These are phyloP conservation scores for Lepus townsendii DNA, from an alignment of 2,797 vertebrate genomes.

Conservation along the genomic window DNA sequence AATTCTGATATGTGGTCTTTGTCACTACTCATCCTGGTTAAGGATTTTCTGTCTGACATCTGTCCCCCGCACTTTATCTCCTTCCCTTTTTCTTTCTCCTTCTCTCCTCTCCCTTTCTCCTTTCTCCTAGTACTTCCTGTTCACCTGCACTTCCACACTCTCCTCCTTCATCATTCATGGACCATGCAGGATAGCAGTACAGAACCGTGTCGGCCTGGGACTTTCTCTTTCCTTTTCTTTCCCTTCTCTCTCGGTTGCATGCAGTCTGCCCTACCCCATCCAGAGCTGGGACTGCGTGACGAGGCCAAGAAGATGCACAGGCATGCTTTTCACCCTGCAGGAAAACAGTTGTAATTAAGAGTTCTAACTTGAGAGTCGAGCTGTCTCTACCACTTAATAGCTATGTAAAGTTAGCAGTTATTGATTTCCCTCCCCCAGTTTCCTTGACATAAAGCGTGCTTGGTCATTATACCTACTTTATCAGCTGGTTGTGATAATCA, in stretches of 20 bases:
- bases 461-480: neutral
- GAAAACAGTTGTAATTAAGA: conserved; percentile 12
- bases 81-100: neutral
- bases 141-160: neutral
- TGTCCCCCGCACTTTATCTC: no score
- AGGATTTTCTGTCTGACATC: neutral
- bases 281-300: neutral
- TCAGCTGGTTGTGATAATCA: neutral
- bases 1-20: neutral
- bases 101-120: neutral
- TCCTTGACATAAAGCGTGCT: neutral
- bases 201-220: neutral
- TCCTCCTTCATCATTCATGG: neutral
- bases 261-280: neutral
- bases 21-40: neutral
- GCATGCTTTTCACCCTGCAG: neutral
- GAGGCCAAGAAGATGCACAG: neutral
- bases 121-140: neutral
- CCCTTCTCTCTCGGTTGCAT: conserved; percentile 19
- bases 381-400: conserved; percentile 2
- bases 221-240: neutral
- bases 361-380: conserved; percentile 17
- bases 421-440: neutral
- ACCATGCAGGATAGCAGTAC: neutral
- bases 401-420: conserved; percentile 22